Evolutionary conservation across 2,797 vertebrate genomes (phyloP).

Genomic region (Urosaurus nigricauda): DNA sequence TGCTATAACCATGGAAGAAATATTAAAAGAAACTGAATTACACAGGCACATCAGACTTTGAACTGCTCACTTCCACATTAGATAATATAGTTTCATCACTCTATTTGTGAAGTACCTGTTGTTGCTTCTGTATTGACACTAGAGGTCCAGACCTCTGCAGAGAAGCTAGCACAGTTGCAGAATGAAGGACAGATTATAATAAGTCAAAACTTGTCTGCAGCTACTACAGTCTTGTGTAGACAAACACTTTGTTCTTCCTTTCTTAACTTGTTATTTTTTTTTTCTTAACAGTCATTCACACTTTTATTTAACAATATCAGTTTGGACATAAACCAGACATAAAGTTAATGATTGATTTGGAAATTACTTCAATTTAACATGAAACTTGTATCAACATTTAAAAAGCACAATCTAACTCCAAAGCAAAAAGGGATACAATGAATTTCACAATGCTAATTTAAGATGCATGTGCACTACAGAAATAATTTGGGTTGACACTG

Average conservation of each 20-base stretch:
- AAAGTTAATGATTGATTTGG: not conserved
- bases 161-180: not conserved
- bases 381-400: not conserved
- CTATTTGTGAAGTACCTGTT: not conserved
- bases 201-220: not conserved
- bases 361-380: not conserved
- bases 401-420: not conserved
- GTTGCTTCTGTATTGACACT: not conserved
- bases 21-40: not conserved
- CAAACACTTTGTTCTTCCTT: not conserved
- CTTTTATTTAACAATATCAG: not conserved
- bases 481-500: no score
- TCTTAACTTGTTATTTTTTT: not conserved
- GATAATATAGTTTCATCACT: not conserved
- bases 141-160: not conserved
- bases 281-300: not conserved
- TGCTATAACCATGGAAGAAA: not conserved
- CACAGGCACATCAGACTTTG: not conserved
- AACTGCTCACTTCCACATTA: not conserved
- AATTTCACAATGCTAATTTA: not conserved
- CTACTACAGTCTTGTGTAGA: not conserved
- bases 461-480: no score
- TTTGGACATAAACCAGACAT: not conserved
- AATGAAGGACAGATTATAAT: not conserved
- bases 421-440: no score